Base-by-base conservation (phyloP, 2,888 invertebrate species). In the Hirtodrosophila cameraria region DNA sequence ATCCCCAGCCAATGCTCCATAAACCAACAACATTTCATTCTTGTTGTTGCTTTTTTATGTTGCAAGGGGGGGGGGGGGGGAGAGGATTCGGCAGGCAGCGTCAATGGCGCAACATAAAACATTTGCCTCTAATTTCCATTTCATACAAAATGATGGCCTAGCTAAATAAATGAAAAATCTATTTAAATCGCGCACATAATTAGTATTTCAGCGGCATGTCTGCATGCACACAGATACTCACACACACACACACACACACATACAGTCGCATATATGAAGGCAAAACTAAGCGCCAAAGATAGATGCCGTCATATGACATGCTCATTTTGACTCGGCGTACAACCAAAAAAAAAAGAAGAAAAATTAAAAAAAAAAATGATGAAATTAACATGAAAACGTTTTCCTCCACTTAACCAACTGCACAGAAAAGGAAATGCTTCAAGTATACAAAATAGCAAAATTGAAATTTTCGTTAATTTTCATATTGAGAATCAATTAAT, bases 181-280 rank as follows among this genome's bases (percentile, higher is more conserved):
- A 84, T 84, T 84, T 84, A 84, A 84, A 84, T 84, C 82, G 80
- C 80, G 86, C 84, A 84, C 84, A 86, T 86, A 84, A 84, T 84
- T 84, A 86, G 86, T 86, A 82, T 84, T 84, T 84, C 86, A 84
- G 72, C 83, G 66, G 86, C 72, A 68, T 78, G 81, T 81, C 80
- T 78, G 66, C 66, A 53, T 39, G 49, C 42, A 36, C 39, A 52
- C 64, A 74, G 46, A 60, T 23, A 39, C 38, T 42, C 43, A 41
- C 35, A 30, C 39, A 48, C 39, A 30, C 38, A 52, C 39, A 20
- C 43, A 27, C 43, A 46, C 49, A 41, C 42, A 25, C 25, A 16
- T 13, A 30, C 28, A 12, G 25, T 6, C 12, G 23, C 28, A 46
- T 48, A n/a, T 28, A 58, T 42, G 41, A 39, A 25, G 57, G 35